These are phyloP conservation scores for Thecophora atra DNA, from an alignment of 2,888 invertebrate genomes.

Conservation along the genomic window DNA sequence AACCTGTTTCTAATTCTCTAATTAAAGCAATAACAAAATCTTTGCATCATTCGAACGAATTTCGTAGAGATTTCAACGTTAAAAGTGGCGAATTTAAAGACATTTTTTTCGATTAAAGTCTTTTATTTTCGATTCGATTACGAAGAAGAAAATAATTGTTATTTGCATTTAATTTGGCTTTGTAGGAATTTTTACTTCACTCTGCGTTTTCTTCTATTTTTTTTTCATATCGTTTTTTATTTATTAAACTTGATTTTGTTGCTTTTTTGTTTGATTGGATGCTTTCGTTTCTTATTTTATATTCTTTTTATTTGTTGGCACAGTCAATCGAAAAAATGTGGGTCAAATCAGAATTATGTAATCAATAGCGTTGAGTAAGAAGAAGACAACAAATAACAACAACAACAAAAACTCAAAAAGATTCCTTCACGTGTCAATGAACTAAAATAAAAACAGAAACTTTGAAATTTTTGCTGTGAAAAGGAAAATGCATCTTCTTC, in stretches of 20 bases:
- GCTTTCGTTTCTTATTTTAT: too few relatives aligned
- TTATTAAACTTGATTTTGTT: background rate
- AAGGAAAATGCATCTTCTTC: background rate
- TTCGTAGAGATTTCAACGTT: too few relatives aligned
- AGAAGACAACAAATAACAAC: background rate
- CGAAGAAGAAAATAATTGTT: too few relatives aligned
- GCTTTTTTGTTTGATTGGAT: background rate
- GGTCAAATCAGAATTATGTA: slow-evolving; percentile 13
- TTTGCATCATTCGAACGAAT: too few relatives aligned
- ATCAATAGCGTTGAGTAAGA: background rate
- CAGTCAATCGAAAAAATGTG: slow-evolving; percentile 21
- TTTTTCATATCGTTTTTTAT: background rate
- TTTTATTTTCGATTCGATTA: too few relatives aligned
- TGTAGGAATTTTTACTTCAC: too few relatives aligned
- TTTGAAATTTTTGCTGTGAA: background rate
- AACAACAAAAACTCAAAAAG: background rate
- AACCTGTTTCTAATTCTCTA: too few relatives aligned
- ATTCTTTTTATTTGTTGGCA: too few relatives aligned
- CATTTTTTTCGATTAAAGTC: too few relatives aligned
- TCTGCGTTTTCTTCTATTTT: background rate
- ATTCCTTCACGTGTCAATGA: slow-evolving; percentile 26
- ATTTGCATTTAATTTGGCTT: too few relatives aligned
- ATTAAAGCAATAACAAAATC: too few relatives aligned
- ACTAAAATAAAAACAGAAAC: background rate
- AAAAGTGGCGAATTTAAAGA: too few relatives aligned